phyloP scores from a whole-genome alignment of 2,888 invertebrate species.

The Cephalotes varians region DNA sequence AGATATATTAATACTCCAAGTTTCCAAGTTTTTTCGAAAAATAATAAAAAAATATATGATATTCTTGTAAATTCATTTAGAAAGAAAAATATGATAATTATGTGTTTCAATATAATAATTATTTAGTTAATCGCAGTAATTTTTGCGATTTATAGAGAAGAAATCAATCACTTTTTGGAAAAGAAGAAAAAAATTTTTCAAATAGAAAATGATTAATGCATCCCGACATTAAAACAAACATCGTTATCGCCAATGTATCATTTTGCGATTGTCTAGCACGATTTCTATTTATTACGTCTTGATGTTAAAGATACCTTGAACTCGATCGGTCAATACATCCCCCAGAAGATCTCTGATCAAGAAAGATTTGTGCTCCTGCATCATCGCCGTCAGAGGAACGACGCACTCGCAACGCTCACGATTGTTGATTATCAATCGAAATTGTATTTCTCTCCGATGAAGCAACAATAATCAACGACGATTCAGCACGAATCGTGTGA shows the following conservation, averaged over 20 bases:
- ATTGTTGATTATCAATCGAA: neutral
- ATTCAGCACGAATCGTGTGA: neutral
- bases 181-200: no score
- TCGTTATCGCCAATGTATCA: neutral
- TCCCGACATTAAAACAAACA: neutral
- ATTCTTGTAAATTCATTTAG: neutral
- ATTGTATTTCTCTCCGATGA: neutral
- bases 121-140: neutral
- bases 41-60: neutral
- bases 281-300: neutral
- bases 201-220: neutral
- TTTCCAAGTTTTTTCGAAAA: neutral
- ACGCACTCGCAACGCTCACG: neutral
- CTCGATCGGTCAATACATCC: conserved; percentile 88
- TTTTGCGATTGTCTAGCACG: neutral
- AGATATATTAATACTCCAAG: no score
- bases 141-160: neutral
- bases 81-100: neutral
- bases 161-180: neutral
- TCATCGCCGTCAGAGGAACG: conserved; percentile 67
- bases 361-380: conserved; percentile 90
- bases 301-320: conserved; percentile 85
- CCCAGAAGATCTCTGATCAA: conserved; percentile 94
- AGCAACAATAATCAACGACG: neutral
- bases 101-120: conserved; percentile 2